Evolutionary conservation across 1,140 invertebrate species (phyloP).

Genomic region (Drosophila yakuba): DNA sequence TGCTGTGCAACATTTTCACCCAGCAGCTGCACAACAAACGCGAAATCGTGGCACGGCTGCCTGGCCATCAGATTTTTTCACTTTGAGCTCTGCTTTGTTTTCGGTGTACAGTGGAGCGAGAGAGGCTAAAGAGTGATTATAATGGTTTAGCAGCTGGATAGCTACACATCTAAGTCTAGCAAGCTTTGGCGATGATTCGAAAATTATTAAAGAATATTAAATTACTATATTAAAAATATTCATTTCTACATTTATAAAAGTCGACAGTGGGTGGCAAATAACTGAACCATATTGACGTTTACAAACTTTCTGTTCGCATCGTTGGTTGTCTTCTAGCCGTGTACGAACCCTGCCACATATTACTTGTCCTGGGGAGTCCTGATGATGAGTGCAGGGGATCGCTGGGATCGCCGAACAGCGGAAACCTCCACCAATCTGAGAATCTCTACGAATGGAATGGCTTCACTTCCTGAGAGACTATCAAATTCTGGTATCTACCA

Average conservation of each 20-base stretch:
- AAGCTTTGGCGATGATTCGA: too few species aligned
- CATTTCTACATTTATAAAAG: too few species aligned
- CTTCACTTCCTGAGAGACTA: background rate
- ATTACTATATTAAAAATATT: too few species aligned
- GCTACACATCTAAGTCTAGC: background rate
- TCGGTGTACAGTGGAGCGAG: constrained; percentile 31
- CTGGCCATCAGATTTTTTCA: constrained; percentile 61
- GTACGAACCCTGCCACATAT: too few species aligned
- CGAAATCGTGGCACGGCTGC: constrained; percentile 64
- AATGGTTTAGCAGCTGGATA: background rate
- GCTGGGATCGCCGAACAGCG: background rate
- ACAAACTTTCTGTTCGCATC: too few species aligned
- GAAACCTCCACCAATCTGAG: too few species aligned
- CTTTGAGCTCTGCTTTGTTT: constrained; percentile 28
- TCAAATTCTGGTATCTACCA: background rate
- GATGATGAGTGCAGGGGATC: too few species aligned
- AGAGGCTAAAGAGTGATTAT: background rate
- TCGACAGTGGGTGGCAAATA: too few species aligned
- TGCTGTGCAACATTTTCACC: constrained; percentile 80
- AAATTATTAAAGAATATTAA: too few species aligned
- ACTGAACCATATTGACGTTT: too few species aligned
- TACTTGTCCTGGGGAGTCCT: too few species aligned
- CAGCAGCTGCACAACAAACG: constrained; percentile 79
- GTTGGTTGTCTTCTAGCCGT: too few species aligned
- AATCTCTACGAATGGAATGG: background rate